Evolutionary conservation across 1,140 invertebrate species (phyloP).

Genomic region (Dermatophagoides farinae): DNA sequence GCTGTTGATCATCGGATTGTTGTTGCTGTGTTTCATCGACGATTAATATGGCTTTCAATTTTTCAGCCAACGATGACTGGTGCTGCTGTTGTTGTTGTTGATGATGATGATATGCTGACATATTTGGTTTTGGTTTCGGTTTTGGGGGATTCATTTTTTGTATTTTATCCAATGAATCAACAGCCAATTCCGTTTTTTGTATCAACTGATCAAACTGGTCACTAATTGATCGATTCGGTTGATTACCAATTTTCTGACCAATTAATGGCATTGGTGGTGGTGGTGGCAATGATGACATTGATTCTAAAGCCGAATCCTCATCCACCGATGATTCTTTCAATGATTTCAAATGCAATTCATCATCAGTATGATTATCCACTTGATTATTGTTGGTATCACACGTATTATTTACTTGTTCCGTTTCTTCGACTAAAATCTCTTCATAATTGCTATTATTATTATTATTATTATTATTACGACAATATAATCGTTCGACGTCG

Average conservation of each 20-base stretch:
- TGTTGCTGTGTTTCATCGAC: not conserved
- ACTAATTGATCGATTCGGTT: constrained; percentile 45
- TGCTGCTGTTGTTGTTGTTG: not conserved
- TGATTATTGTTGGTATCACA: not conserved
- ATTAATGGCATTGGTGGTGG: not conserved
- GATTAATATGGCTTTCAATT: constrained; percentile 5
- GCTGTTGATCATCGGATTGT: not conserved
- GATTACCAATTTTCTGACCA: not conserved
- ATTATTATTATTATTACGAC: not conserved
- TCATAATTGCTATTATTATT: not conserved
- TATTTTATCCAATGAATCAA: constrained; percentile 10
- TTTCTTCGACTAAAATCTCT: not conserved
- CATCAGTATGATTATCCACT: not conserved
- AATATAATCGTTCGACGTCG: not conserved
- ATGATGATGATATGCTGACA: not conserved
- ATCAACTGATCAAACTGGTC: constrained; percentile 59
- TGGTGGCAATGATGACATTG: not conserved
- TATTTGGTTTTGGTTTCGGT: not conserved
- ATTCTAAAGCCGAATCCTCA: not conserved
- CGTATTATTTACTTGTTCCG: not conserved
- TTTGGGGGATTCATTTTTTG: not conserved
- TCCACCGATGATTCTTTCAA: not conserved
- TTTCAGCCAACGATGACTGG: not conserved
- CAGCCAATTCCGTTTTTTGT: constrained; percentile 40
- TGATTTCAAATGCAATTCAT: not conserved